Base-by-base conservation (phyloP, 2,888 invertebrate genomes). In the Sabatieria punctata region DNA sequence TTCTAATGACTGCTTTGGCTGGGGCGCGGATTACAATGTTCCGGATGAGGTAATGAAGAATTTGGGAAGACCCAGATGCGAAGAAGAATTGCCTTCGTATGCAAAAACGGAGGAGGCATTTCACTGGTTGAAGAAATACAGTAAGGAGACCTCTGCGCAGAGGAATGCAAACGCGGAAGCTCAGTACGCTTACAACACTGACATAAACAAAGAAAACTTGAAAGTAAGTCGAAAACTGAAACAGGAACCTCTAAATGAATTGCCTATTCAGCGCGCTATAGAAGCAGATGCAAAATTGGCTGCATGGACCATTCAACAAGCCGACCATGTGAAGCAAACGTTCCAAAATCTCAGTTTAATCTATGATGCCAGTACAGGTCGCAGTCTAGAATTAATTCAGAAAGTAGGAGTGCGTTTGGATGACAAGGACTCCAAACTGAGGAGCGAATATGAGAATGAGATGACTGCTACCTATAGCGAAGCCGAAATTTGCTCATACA, bases 381-480 rank as follows among this genome's bases (percentile, higher is more conserved):
- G n/a, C n/a, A n/a, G n/a, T n/a, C n/a, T n/a, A n/a, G n/a, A n/a
- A n/a, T n/a, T n/a, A n/a, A n/a, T n/a, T n/a, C n/a, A n/a, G n/a
- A n/a, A n/a, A n/a, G n/a, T 38, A 6, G 38, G 38, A 8, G 19
- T 38, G 6, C 8, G 6, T 19, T 21, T 38, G n/a, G 19, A 38
- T 21, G 8, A n/a, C 6, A 38, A 13, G 6, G 8, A 18, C 15
- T 18, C 38, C n/a, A 38, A 13, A n/a, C 19, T 8, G 11, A 18
- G 11, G 25, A 44, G 37, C 22, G 4, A 13, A 8, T 18, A 21
- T 15, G 21, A 21, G 1, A 77, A 78, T 0, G 74, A 77, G 4
- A 84, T 85, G 84, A 75, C 79, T 58, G 73, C 77, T 0, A 78
- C 78, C 52, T 84, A 80, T 59, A 78, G 81, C 0, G 82, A 76